phyloP scores from a whole-genome alignment of 2,888 invertebrate genomes.

The Venusia cambrica region DNA sequence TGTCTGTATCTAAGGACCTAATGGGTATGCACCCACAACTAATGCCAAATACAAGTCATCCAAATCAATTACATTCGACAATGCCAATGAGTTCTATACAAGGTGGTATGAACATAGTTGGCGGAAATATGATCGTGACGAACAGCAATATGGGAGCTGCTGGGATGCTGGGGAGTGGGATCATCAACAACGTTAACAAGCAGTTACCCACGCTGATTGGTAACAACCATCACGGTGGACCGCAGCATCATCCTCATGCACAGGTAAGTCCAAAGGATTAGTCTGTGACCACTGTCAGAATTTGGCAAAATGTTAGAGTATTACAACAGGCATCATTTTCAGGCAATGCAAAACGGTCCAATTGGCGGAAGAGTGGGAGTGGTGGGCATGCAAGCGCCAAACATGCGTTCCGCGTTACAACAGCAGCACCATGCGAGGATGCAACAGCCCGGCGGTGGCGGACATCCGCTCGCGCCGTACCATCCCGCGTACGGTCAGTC shows the following conservation, averaged over 20 bases:
- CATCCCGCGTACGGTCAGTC: constrained; percentile 81
- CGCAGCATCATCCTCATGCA: constrained; percentile 71
- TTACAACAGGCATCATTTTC: constrained; percentile 26
- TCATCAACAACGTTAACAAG: constrained; percentile 89
- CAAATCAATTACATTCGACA: constrained; percentile 76
- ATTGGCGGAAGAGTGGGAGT: constrained; percentile 81
- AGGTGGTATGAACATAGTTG: constrained; percentile 86
- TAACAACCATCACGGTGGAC: constrained; percentile 70
- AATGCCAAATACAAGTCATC: constrained; percentile 88
- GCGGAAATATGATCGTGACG: constrained; percentile 89
- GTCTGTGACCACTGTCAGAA: no score
- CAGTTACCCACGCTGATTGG: constrained; percentile 85
- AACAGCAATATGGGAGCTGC: constrained; percentile 86
- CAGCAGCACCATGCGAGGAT: constrained; percentile 81
- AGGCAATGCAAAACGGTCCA: constrained; percentile 90
- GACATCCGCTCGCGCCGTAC: constrained; percentile 79
- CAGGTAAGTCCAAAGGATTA: constrained; percentile 50
- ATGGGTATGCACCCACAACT: constrained; percentile 87
- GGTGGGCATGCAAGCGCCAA: constrained; percentile 72
- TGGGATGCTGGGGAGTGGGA: constrained; percentile 87
- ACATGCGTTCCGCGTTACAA: constrained; percentile 83
- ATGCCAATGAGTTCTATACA: constrained; percentile 88
- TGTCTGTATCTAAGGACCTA: constrained; percentile 89
- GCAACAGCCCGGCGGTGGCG: constrained; percentile 67
- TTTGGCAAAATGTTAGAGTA: constrained; percentile 4